phyloP scores from a whole-genome alignment of 1,140 invertebrate genomes.

The Meloidogyne exigua region DNA sequence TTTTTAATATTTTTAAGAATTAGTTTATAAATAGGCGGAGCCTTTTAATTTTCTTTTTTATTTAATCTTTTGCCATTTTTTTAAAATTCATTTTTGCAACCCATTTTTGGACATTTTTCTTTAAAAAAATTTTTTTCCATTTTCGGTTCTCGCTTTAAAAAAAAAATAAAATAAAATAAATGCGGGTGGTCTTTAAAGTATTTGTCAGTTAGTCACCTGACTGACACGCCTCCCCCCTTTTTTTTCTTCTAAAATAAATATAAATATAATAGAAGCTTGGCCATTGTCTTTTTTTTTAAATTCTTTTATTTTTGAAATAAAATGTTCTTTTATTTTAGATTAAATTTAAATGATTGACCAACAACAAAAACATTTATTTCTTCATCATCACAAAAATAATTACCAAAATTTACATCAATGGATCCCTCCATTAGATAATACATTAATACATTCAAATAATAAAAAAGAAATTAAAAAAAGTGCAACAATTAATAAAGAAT shows the following conservation, averaged over 20 bases:
- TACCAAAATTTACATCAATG: background rate
- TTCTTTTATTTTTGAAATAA: no score
- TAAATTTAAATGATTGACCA: background rate
- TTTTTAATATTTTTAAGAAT: no score
- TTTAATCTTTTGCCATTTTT: background rate
- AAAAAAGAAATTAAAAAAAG: background rate
- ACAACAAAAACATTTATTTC: background rate
- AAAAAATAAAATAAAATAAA: background rate
- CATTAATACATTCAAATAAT: background rate
- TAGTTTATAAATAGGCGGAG: no score
- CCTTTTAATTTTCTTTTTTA: background rate
- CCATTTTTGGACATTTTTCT: conserved; percentile 5
- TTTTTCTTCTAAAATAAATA: background rate
- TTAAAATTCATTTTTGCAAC: background rate
- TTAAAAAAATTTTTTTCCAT: background rate
- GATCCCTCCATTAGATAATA: background rate
- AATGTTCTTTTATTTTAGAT: no score
- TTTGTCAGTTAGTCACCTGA: background rate
- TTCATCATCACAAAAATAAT: background rate
- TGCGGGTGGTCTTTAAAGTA: background rate
- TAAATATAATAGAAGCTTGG: background rate
- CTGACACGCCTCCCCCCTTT: background rate
- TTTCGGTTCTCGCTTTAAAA: background rate
- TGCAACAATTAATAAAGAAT: background rate
- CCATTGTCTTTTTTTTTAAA: background rate